These are phyloP conservation scores for Oscheius myriophilus DNA, from an alignment of 2,888 invertebrate species.

Conservation along the genomic window DNA sequence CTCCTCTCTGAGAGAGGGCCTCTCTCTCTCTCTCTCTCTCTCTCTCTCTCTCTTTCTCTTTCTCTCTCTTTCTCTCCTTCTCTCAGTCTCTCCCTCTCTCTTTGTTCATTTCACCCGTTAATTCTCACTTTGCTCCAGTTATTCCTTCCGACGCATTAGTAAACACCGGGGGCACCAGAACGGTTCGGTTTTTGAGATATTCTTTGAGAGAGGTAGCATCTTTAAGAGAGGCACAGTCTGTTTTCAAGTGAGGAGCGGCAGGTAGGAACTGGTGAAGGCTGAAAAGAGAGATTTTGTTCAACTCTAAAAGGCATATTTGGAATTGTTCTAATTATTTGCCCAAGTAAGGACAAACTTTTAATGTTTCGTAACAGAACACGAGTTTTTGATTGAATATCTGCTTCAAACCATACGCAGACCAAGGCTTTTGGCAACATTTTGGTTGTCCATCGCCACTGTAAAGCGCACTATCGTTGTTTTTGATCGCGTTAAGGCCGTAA, in stretches of 20 bases:
- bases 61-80: background rate
- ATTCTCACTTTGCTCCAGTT: conserved; percentile 31
- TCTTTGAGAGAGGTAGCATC: conserved; percentile 29
- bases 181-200: conserved; percentile 42
- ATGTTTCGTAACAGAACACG: too few relatives aligned
- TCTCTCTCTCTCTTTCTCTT: background rate
- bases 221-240: conserved; percentile 37
- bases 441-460: background rate
- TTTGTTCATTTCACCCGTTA: too few relatives aligned
- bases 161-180: conserved; percentile 5
- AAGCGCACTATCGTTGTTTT: background rate
- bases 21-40: background rate
- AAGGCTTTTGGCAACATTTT: background rate
- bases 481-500: background rate
- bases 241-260: conserved; percentile 31
- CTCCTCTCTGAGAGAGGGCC: too few relatives aligned
- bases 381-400: background rate
- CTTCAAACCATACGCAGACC: too few relatives aligned
- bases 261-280: conserved; percentile 47
- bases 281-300: conserved; percentile 5
- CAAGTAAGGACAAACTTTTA: too few relatives aligned
- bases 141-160: background rate
- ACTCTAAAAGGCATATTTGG: background rate
- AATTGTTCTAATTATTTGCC: too few relatives aligned
- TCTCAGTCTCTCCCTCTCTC: background rate